A percentile compares a stretch with the other conserved stretches of the same genome.
phyloP scores from a whole-genome alignment of 2,888 invertebrate species.

The Trissolcus japonicus region DNA sequence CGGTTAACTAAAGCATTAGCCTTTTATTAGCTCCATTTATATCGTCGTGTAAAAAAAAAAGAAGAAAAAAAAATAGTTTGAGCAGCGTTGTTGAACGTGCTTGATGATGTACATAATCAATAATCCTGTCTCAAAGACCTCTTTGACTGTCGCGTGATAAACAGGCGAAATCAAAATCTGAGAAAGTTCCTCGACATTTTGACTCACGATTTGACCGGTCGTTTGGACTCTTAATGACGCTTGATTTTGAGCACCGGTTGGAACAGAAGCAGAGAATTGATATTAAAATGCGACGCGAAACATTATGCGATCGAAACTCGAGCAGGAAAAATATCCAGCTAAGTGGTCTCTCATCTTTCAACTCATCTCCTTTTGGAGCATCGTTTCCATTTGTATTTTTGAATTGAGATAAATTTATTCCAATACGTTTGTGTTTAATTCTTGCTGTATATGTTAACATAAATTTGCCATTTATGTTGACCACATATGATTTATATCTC shows the following conservation, averaged over 20 bases:
- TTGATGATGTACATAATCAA: conserved; percentile 42
- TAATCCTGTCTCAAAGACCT: conserved; percentile 28
- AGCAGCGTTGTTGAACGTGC: conserved; percentile 16
- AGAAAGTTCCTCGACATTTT: background rate
- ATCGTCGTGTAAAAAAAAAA: too few species aligned
- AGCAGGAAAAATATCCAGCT: conserved; percentile 26
- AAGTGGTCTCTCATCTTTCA: conserved; percentile 39
- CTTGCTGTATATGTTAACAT: too few species aligned
- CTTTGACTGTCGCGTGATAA: conserved; percentile 17
- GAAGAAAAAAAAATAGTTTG: background rate
- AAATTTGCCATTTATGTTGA: too few species aligned
- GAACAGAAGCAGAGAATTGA: conserved; percentile 16
- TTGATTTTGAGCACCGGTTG: too few species aligned
- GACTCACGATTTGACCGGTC: too few species aligned
- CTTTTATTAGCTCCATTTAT: background rate
- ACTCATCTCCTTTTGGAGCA: conserved; percentile 18
- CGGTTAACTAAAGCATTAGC: background rate
- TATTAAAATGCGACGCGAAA: conserved; percentile 40
- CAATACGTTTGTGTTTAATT: background rate
- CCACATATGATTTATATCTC: too few species aligned
- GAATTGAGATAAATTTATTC: conserved; percentile 15
- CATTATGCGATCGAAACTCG: conserved; percentile 35
- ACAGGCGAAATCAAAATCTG: conserved; percentile 26
- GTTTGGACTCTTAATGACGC: too few species aligned
- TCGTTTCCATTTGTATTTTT: conserved; percentile 35